Evolutionary conservation across 2,797 vertebrate genomes (phyloP), one percentile per base, ranked within the genome.

Genomic region (Chiroxiphia lanceolata): DNA sequence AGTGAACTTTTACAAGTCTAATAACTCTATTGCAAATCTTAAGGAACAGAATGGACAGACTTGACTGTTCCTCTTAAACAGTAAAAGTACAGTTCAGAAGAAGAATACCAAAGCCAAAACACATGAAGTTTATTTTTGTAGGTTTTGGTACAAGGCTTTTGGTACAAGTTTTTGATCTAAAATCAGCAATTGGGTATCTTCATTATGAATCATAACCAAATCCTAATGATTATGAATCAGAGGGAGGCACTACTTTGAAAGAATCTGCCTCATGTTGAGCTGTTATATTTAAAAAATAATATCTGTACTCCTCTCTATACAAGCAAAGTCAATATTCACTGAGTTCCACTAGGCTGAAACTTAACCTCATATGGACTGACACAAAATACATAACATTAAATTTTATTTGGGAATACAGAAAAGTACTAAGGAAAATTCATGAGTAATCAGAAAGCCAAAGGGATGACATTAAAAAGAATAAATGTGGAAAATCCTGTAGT

Each of bases 391-490:
- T 33, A 47, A 75, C 14, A 68, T 27, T 33, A 47, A 23, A 53
- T 90, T 83, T 71, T 86, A 79, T 93, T 87, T 87, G 84, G 54
- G 48, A 90, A 84, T 81, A 79, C 54, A 72, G 29, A 57, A 64
- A 84, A 70, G 22, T 63, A 59, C 42, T 71, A 79, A 70, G 81
- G 42, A 83, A 96, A 88, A 96, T 45, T 87, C 67, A 78, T 80
- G 74, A 94, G 90, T 68, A 86, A 70, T 93, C 85, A 91, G 83
- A 85, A 93, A 93, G 69, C n/a, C 67, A 85, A 60, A 95, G 36
- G 48, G 21, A 75, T 57, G 38, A 82, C 33, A 90, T 60, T 71
- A 95, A 71, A 67, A 91, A 67, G 70, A 94, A 94, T 69, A 88
- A 95, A 91, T 72, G 40, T 79, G 81, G 94, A 95, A 94, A 91